Evolutionary conservation across 2,888 invertebrate genomes (phyloP).

Genomic region (Ceriagrion tenellum): DNA sequence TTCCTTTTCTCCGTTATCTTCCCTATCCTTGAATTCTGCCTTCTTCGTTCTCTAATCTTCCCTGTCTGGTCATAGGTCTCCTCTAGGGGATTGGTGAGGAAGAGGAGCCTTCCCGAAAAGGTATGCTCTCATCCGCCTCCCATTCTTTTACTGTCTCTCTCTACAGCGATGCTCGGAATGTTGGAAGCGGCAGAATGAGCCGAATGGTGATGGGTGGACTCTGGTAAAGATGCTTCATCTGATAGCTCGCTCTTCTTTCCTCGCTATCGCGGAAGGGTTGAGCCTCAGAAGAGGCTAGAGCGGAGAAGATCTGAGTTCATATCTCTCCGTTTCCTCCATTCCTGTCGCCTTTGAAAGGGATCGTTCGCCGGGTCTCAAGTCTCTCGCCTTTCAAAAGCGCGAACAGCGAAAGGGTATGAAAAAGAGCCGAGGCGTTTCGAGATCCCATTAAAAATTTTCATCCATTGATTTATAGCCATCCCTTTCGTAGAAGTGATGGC

Average conservation of each 20-base stretch:
- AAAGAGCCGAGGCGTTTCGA: not conserved
- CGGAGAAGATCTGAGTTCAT: not conserved
- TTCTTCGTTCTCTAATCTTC: not conserved
- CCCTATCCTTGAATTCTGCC: no score
- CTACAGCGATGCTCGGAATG: not conserved
- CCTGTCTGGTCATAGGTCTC: not conserved
- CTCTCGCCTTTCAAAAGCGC: not conserved
- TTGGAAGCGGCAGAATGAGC: not conserved
- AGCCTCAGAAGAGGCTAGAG: not conserved
- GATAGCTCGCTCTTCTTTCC: not conserved
- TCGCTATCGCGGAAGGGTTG: not conserved
- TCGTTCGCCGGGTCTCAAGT: not conserved
- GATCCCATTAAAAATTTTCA: not conserved
- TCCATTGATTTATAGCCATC: not conserved
- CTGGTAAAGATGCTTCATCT: not conserved
- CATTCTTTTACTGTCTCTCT: conserved; percentile 56
- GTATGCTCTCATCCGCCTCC: conserved; percentile 5
- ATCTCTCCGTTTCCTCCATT: not conserved
- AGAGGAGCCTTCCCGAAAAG: not conserved
- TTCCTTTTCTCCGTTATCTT: no score
- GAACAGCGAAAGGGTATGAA: not conserved
- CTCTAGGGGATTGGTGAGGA: not conserved
- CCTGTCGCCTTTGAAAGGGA: not conserved
- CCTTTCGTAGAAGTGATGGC: not conserved
- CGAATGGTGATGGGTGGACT: not conserved